Conservation (phyloP, 2,797 vertebrate genomes). For the Scolopax rusticola region DNA sequence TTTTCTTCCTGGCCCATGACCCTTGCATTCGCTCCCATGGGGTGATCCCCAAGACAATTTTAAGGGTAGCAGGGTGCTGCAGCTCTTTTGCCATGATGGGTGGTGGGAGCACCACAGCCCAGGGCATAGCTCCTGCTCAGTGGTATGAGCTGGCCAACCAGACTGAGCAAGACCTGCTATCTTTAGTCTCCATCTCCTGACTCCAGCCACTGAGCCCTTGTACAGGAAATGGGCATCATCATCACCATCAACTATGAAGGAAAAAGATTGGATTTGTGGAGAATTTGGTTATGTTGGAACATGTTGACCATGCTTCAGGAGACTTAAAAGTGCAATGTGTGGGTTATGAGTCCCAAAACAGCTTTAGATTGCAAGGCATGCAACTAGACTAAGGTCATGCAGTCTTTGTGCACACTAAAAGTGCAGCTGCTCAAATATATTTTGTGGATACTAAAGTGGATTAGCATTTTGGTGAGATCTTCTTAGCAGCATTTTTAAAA, state of each 20-base stretch:
- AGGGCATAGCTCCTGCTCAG: neutral
- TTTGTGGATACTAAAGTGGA: neutral
- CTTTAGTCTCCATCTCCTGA: neutral
- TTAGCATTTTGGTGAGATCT: slow-evolving; percentile 15
- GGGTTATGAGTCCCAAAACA: neutral
- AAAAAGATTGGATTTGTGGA: neutral
- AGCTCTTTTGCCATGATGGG: neutral
- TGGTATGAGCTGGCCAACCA: neutral
- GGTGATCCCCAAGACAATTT: accelerated
- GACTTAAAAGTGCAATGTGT: neutral
- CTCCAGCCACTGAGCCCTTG: neutral
- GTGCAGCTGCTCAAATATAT: neutral
- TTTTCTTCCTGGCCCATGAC: neutral
- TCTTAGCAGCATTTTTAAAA: neutral
- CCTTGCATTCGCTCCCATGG: neutral
- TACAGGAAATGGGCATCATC: neutral
- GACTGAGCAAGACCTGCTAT: neutral
- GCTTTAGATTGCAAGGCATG: neutral
- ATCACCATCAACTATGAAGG: neutral
- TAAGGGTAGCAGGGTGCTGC: neutral
- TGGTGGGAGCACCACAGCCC: neutral
- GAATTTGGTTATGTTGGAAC: neutral
- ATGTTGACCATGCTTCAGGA: neutral
- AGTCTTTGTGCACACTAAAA: neutral
- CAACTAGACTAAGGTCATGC: neutral